phyloP scores from a whole-genome alignment of 2,888 invertebrate species.

The Rhagophthalmus giganteus region DNA sequence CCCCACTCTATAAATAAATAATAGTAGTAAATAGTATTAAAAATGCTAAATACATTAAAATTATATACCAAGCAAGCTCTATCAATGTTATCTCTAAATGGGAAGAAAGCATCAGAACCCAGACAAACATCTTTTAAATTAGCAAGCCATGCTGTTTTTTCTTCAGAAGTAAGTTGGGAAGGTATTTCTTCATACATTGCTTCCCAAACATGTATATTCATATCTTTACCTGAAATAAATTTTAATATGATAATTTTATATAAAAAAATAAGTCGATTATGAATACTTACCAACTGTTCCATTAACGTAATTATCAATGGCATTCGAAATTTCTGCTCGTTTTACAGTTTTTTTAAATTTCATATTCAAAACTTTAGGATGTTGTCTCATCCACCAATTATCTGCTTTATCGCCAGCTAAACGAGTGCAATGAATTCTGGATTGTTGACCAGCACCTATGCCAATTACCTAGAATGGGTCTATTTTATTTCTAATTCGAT shows the following conservation, averaged over 20 bases:
- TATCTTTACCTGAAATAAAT: conserved; percentile 67
- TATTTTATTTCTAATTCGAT: not conserved
- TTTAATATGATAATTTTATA: not conserved
- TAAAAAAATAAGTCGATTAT: conserved; percentile 2
- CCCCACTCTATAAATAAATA: conserved; percentile 77
- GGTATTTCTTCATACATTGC: conserved; percentile 76
- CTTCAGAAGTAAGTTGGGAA: conserved; percentile 66
- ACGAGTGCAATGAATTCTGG: conserved; percentile 96
- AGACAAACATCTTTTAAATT: conserved; percentile 78
- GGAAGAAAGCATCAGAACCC: conserved; percentile 98
- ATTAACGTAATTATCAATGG: conserved; percentile 92
- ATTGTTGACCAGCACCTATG: conserved; percentile 99
- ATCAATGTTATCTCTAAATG: conserved; percentile 96
- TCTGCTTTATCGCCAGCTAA: conserved; percentile 96
- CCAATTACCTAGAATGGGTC: conserved; percentile 66
- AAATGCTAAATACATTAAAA: conserved; percentile 29
- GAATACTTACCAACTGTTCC: conserved; percentile 75
- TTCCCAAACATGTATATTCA: conserved; percentile 76
- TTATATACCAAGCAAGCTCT: conserved; percentile 77
- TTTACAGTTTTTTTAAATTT: conserved; percentile 84
- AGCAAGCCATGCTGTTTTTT: conserved; percentile 69
- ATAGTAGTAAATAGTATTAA: conserved; percentile 1
- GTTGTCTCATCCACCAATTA: conserved; percentile 97
- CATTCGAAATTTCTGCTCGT: conserved; percentile 91
- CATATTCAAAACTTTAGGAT: conserved; percentile 82